A percentile compares a stretch with the other conserved stretches of the same genome.
Evolutionary conservation across 2,888 invertebrate species (phyloP).

Genomic region (Melangyna quadrimaculata): DNA sequence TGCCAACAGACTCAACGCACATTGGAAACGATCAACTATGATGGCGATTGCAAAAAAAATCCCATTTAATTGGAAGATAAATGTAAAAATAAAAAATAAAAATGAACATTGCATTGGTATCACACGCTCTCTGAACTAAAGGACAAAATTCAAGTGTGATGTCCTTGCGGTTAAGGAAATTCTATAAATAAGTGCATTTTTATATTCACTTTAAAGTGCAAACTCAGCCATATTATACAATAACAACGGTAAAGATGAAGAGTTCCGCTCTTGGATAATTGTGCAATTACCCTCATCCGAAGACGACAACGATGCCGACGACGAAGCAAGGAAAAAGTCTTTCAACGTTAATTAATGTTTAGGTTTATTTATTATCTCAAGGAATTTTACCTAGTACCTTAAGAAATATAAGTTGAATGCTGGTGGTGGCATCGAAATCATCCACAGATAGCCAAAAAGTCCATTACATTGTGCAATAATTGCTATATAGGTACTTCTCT

Average conservation of each 20-base stretch:
- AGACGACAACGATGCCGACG: neutral
- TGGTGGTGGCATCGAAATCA: neutral
- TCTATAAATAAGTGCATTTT: neutral
- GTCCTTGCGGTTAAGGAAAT: neutral
- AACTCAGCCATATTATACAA: constrained; percentile 5
- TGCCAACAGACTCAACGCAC: constrained; percentile 81
- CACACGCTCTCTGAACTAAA: neutral
- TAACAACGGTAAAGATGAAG: neutral
- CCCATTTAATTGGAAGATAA: constrained; percentile 51
- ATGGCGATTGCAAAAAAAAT: constrained; percentile 74
- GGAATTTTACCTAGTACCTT: neutral
- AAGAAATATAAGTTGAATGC: neutral
- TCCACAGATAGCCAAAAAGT: neutral
- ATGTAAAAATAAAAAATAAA: neutral
- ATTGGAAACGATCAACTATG: constrained; percentile 81
- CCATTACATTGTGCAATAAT: constrained; percentile 8
- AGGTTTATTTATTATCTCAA: constrained; percentile 20
- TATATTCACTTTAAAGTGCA: constrained; percentile 20
- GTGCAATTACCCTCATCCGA: neutral
- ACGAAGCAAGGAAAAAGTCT: neutral
- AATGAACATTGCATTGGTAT: neutral
- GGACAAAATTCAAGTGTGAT: neutral
- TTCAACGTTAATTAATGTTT: constrained; percentile 23
- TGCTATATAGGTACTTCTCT: neutral
- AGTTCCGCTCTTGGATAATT: constrained; percentile 15